Evolutionary conservation across 2,113 vertebrate species (phyloP).

Genomic region (Penelope pileata): DNA sequence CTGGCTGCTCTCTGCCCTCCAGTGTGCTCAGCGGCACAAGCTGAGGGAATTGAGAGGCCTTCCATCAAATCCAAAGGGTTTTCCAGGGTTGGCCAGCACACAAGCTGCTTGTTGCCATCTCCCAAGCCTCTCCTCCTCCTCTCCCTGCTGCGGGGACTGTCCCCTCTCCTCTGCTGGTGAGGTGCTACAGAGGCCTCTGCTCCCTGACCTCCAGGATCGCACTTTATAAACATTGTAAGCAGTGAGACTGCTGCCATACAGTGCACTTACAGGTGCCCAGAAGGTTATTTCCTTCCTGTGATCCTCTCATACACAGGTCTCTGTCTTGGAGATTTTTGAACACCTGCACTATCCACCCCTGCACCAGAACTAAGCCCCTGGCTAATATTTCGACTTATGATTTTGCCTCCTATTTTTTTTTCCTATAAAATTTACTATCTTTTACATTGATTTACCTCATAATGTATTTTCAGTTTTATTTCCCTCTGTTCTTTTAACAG

Average conservation of each 20-base stretch:
- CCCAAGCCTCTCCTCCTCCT: neutral
- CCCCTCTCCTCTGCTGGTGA: neutral
- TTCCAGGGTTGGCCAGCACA: neutral
- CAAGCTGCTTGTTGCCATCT: neutral
- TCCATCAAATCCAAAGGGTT: neutral
- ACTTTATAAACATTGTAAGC: neutral
- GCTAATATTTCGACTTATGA: neutral
- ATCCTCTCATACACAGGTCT: neutral
- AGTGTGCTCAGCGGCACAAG: fast-evolving
- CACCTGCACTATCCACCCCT: neutral
- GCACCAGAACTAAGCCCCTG: neutral
- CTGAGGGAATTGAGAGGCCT: neutral
- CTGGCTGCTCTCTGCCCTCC: neutral
- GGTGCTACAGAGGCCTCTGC: neutral
- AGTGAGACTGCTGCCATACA: neutral
- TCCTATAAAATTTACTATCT: neutral
- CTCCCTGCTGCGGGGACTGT: neutral
- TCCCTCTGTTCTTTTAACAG: neutral
- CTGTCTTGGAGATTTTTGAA: neutral
- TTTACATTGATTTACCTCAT: neutral
- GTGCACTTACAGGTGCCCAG: neutral
- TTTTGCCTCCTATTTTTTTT: neutral
- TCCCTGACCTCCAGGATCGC: neutral
- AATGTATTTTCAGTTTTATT: neutral
- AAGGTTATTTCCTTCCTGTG: neutral